These are phyloP conservation scores for Nothura maculosa DNA, from an alignment of 2,797 vertebrate genomes.

Conservation along the genomic window DNA sequence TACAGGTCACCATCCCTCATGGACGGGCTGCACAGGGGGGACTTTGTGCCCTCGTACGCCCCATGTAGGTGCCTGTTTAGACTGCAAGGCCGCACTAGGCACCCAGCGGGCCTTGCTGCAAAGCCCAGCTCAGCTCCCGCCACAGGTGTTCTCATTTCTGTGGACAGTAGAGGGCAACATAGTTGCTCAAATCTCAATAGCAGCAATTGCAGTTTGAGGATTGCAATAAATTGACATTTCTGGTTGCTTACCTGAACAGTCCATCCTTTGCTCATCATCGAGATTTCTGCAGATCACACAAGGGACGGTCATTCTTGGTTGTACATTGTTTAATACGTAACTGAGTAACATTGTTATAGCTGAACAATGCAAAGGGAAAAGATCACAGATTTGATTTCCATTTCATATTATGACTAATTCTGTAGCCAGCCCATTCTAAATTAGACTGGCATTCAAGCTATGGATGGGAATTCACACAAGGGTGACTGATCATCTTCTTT, in stretches of 20 bases:
- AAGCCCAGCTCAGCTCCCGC: not conserved
- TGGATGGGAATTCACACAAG: not conserved
- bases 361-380: not conserved
- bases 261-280: not conserved
- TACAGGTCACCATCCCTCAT: not conserved
- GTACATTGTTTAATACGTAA: not conserved
- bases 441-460: not conserved
- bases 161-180: conserved; percentile 49
- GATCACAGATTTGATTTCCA: not conserved
- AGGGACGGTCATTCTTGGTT: not conserved
- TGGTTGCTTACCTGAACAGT: not conserved
- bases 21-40: not conserved
- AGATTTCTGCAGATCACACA: not conserved
- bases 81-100: not conserved
- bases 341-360: not conserved
- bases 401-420: not conserved
- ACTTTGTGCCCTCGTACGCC: not conserved
- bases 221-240: not conserved
- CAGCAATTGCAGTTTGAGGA: accelerated
- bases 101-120: not conserved
- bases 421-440: not conserved
- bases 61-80: not conserved
- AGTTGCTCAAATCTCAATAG: not conserved
- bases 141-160: not conserved
- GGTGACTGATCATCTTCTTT: not conserved